A percentile compares a stretch with the other conserved stretches of the same genome.
Conservation (phyloP, 2,797 vertebrate species). For the Catharus ustulatus region DNA sequence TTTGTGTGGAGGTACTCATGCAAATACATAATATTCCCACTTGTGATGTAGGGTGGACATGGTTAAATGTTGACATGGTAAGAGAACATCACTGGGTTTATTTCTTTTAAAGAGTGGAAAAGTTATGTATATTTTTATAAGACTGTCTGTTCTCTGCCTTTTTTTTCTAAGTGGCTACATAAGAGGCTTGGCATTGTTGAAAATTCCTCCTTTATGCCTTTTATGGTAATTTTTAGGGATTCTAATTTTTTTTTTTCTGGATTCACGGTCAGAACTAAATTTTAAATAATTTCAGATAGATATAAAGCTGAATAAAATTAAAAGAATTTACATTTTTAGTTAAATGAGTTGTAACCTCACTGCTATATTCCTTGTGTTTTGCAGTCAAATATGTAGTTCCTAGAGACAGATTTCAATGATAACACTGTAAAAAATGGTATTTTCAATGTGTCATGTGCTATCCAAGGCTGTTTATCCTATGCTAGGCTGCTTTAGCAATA, state of each 20-base stretch:
- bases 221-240: conserved; percentile 28
- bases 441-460: not conserved
- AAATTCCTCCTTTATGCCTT: conserved; percentile 52
- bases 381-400: not conserved
- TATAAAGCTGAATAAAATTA: not conserved
- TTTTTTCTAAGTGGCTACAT: not conserved
- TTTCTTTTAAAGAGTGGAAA: conserved; percentile 33
- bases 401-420: not conserved
- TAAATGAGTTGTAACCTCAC: not conserved
- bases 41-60: not conserved
- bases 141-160: not conserved
- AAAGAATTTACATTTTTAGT: not conserved
- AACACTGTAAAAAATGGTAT: not conserved
- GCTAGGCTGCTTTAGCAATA: not conserved
- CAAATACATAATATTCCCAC: not conserved
- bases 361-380: not conserved
- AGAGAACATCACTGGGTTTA: not conserved
- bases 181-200: not conserved
- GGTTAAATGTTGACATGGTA: not conserved
- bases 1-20: not conserved
- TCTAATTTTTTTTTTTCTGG: not conserved
- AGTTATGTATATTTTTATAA: conserved; percentile 10
- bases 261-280: not conserved
- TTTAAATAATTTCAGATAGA: not conserved
- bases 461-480: not conserved